Percentiles rank a stretch among this genome's conserved stretches.
phyloP scores from a whole-genome alignment of 2,113 vertebrate genomes.

The Nothobranchius kuhntae region DNA sequence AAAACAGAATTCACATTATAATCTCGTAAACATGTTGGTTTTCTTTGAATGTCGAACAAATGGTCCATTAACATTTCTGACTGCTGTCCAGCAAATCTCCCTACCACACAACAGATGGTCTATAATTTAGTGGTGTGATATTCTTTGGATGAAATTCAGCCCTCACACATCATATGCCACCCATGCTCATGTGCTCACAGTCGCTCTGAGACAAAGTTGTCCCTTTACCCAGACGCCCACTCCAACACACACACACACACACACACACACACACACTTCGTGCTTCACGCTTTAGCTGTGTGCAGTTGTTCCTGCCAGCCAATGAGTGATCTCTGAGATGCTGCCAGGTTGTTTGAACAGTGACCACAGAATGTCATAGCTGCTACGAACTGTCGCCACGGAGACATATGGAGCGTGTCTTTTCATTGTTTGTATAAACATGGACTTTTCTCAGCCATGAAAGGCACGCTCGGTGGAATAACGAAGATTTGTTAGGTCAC shows the following conservation, averaged over 20 bases:
- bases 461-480: constrained; percentile 16
- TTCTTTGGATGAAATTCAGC: constrained; percentile 55
- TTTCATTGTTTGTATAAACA: constrained; percentile 39
- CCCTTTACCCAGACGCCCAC: constrained; percentile 23
- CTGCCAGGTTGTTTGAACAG: constrained; percentile 62
- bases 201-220: constrained; percentile 27
- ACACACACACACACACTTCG: constrained; percentile 19
- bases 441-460: constrained; percentile 18
- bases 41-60: constrained; percentile 59
- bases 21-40: constrained; percentile 48
- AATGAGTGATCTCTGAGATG: constrained; percentile 53
- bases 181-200: constrained; percentile 28
- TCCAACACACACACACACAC: constrained; percentile 14
- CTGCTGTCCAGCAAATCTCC: constrained; percentile 57
- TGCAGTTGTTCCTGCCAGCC: constrained; percentile 54
- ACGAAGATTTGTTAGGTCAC: no score
- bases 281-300: constrained; percentile 37
- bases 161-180: constrained; percentile 30
- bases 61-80: constrained; percentile 63
- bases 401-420: constrained; percentile 62
- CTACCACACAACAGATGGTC: constrained; percentile 66
- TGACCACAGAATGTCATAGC: constrained; percentile 61
- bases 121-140: constrained; percentile 54
- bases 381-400: constrained; percentile 45
- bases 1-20: constrained; percentile 24